Evolutionary conservation across 1,140 invertebrate species (phyloP).

Genomic region (Calosoma granatense): DNA sequence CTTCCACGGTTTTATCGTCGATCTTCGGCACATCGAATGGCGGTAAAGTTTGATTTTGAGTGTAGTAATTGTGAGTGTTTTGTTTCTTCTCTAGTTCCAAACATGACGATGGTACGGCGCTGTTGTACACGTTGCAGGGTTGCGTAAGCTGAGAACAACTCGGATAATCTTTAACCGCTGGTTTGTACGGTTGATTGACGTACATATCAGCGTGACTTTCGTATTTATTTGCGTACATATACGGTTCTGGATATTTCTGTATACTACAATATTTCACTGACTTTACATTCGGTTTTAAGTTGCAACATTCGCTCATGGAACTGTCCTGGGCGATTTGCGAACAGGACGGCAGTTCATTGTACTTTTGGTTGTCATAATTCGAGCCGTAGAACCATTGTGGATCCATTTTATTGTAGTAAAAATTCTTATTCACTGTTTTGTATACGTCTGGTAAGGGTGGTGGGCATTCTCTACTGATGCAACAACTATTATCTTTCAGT

Average conservation of each 20-base stretch:
- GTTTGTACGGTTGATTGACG: neutral
- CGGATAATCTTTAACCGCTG: neutral
- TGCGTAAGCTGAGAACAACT: neutral
- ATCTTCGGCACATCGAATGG: neutral
- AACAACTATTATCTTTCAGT: slow-evolving; percentile 23
- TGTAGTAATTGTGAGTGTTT: slow-evolving; percentile 9
- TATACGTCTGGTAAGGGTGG: slow-evolving; percentile 18
- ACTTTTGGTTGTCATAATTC: slow-evolving; percentile 20
- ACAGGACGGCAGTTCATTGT: slow-evolving; percentile 24
- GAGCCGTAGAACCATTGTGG: slow-evolving; percentile 16
- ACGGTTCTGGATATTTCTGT: slow-evolving; percentile 14
- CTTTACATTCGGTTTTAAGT: slow-evolving; percentile 9
- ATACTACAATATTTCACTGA: slow-evolving; percentile 20
- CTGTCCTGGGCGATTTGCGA: slow-evolving; percentile 17
- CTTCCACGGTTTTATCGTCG: slow-evolving; percentile 14
- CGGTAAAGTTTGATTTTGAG: slow-evolving; percentile 2
- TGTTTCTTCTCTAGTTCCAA: slow-evolving; percentile 13
- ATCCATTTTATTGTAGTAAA: slow-evolving; percentile 19
- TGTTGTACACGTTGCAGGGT: neutral
- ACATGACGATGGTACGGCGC: neutral
- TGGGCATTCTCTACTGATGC: slow-evolving; percentile 15
- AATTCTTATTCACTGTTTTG: slow-evolving; percentile 17
- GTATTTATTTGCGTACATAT: slow-evolving; percentile 9
- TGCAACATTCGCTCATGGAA: neutral
- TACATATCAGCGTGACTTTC: neutral